phyloP scores from a whole-genome alignment of 2,888 invertebrate genomes.

The Ectemnius lituratus region DNA sequence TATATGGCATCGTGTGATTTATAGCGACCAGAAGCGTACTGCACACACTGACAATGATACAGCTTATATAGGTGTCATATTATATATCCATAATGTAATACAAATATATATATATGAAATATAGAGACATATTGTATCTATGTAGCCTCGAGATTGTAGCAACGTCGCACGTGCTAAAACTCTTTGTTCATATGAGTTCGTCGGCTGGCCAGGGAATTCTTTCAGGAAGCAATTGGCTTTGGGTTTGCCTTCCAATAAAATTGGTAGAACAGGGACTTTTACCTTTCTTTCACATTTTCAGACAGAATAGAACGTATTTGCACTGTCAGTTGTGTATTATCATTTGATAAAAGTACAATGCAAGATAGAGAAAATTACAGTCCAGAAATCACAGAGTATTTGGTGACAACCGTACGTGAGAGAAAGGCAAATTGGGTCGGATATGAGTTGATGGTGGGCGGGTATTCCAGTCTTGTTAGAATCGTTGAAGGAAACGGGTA shows the following conservation, averaged over 20 bases:
- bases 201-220: constrained; percentile 48
- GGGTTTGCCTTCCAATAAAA: no score
- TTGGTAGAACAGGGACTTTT: no score
- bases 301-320: no score
- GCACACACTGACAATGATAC: constrained; percentile 76
- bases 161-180: constrained; percentile 57
- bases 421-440: not conserved
- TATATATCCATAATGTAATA: constrained; percentile 53
- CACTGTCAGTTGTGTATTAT: no score
- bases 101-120: constrained; percentile 37
- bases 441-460: not conserved
- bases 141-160: constrained; percentile 50
- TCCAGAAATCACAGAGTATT: not conserved
- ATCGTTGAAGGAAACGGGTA: not conserved
- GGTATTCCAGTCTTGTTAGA: not conserved
- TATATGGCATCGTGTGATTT: constrained; percentile 51
- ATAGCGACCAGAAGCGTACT: constrained; percentile 75
- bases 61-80: constrained; percentile 62
- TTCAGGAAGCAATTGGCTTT: constrained; percentile 11
- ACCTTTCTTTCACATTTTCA: constrained; percentile 21
- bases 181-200: constrained; percentile 41
- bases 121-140: constrained; percentile 13
- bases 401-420: not conserved
- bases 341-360: no score
- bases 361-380: not conserved